Base-by-base conservation (phyloP, 1,140 invertebrate genomes). In the Phortica variegata region DNA sequence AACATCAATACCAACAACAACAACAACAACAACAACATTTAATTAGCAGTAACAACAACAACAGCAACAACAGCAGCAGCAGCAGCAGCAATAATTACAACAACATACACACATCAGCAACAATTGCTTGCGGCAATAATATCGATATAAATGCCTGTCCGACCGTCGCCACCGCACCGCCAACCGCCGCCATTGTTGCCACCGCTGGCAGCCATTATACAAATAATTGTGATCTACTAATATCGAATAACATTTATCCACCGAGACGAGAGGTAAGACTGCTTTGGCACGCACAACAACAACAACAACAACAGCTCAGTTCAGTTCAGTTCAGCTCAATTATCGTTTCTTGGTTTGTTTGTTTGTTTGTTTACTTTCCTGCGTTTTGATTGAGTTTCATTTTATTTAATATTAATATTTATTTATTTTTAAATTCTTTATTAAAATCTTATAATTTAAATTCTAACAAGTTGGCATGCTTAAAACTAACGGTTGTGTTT, bases 181-280 rank as follows among this genome's bases (percentile, higher is more conserved):
- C 53, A 52, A 47, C 51, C 52, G 29, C 45, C 56, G 43, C 44
- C 51, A 39, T 47, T 42, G 21, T 16, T n/a, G 19, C 32, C n/a
- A 19, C 32, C 3, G 31, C 16, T 19, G 19, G 26, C 26, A 43
- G 23, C 51, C 32, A 44, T 51, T n/a, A 37, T 48, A 60, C 60
- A 47, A 75, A 70, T 69, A 72, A 75, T 72, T 74, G 66, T 73
- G 73, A 73, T 75, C 58, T 72, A 43, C 56, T 73, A 58, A 71
- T 73, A 69, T 57, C 73, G 44, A 75, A 73, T 68, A 73, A 75
- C 66, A 53, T 73, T 43, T 70, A 76, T 63, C 70, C 73, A 66
- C 73, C 73, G 63, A 72, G 65, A 70, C 56, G 73, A 65, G 73
- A 73, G 70, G 73, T 75, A 46, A 69, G 52, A 9, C n/a, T 40